Conservation (phyloP, 1,140 invertebrate genomes). For the Tribolium madens region DNA sequence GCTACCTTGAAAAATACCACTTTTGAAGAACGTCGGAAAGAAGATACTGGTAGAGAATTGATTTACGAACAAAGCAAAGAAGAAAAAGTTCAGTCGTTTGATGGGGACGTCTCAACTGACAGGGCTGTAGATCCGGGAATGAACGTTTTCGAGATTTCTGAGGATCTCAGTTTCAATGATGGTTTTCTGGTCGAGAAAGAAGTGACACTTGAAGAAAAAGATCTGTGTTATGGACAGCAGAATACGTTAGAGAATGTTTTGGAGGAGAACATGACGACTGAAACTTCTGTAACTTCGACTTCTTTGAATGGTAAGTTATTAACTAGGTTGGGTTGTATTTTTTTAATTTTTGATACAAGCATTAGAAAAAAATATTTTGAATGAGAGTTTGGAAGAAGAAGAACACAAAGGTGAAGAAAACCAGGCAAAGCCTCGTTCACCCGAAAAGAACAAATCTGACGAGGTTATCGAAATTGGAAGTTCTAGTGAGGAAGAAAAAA, state of each 20-base stretch:
- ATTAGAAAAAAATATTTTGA: slow-evolving; percentile 45
- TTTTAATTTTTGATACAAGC: slow-evolving; percentile 2
- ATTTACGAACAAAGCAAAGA: neutral
- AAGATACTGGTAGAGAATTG: neutral
- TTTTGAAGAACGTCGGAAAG: neutral
- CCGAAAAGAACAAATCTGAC: neutral
- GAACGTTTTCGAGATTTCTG: slow-evolving; percentile 52
- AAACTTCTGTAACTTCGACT: neutral
- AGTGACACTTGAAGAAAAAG: slow-evolving; percentile 29
- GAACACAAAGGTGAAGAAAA: slow-evolving; percentile 8
- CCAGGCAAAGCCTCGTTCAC: slow-evolving; percentile 1
- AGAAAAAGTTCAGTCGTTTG: neutral
- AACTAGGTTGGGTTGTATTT: neutral
- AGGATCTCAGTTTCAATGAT: slow-evolving; percentile 42
- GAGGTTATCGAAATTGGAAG: slow-evolving; percentile 42
- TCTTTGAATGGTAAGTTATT: slow-evolving; percentile 1
- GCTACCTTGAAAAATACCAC: neutral
- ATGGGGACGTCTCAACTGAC: slow-evolving; percentile 1
- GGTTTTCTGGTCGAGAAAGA: slow-evolving; percentile 35
- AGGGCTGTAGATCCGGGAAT: slow-evolving; percentile 30
- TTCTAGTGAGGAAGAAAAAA: slow-evolving; percentile 44
- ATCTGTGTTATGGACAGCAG: slow-evolving; percentile 7
- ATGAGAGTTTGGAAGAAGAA: neutral
- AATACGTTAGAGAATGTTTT: slow-evolving; percentile 23
- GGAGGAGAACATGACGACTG: neutral